phyloP scores from a whole-genome alignment of 2,888 invertebrate species.

The Rotaria sp. region DNA sequence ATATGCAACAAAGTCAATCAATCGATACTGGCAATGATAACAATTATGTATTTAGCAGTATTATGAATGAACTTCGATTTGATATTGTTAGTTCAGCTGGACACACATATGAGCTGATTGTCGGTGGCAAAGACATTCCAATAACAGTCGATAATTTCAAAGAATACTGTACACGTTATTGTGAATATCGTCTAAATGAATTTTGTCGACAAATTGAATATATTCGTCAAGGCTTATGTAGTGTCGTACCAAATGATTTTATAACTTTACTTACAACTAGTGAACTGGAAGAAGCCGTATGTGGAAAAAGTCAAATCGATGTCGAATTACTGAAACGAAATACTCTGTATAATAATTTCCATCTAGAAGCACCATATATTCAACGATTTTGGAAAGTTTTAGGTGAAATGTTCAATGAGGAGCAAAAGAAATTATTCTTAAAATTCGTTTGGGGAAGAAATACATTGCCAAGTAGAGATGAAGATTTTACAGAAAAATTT shows the following conservation, averaged over 20 bases:
- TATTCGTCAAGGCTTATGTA: background rate
- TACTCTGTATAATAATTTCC: too few relatives aligned
- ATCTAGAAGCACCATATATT: too few relatives aligned
- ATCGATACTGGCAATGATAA: too few relatives aligned
- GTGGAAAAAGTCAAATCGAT: background rate
- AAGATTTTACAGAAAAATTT: background rate
- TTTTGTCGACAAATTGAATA: background rate
- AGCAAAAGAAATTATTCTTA: background rate
- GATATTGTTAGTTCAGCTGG: background rate
- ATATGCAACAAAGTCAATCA: too few relatives aligned
- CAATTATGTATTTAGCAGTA: background rate
- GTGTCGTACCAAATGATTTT: background rate
- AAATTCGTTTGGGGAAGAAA: conserved; percentile 5
- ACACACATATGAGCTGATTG: background rate
- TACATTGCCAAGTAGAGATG: background rate
- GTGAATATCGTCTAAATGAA: conserved; percentile 3
- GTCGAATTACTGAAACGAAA: too few relatives aligned
- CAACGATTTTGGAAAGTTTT: background rate
- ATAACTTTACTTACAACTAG: background rate
- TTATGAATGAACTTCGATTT: too few relatives aligned
- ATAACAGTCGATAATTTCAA: background rate
- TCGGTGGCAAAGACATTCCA: background rate
- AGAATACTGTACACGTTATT: background rate
- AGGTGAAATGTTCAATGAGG: background rate
- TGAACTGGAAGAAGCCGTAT: background rate